Conservation (phyloP, 2,888 invertebrate species). For the Lomographa bimaculata region DNA sequence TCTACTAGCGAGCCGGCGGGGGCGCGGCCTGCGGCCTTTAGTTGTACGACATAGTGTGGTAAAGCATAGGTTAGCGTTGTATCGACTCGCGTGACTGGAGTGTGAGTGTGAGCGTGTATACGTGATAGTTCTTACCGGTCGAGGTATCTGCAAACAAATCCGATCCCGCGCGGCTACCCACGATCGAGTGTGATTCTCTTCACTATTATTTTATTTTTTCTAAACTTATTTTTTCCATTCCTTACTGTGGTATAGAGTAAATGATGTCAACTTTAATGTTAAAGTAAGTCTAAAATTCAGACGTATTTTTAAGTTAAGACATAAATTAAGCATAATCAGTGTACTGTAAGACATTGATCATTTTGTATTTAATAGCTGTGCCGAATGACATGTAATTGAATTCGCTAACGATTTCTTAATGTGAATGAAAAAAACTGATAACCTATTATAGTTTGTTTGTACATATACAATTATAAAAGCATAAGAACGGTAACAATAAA, state of each 20-base stretch:
- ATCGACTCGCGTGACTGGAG: slow-evolving; percentile 50
- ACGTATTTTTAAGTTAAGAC: slow-evolving; percentile 78
- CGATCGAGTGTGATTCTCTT: slow-evolving; percentile 61
- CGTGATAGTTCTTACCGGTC: slow-evolving; percentile 54
- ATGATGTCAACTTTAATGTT: slow-evolving; percentile 71
- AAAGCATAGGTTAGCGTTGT: slow-evolving; percentile 71
- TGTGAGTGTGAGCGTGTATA: slow-evolving; percentile 49
- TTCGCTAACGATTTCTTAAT: slow-evolving; percentile 75
- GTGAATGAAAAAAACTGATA: slow-evolving; percentile 72
- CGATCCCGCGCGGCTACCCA: slow-evolving; percentile 44
- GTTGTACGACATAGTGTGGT: slow-evolving; percentile 68
- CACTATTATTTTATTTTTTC: slow-evolving; percentile 63
- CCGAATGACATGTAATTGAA: slow-evolving; percentile 61
- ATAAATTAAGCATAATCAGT: slow-evolving; percentile 74
- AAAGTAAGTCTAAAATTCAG: slow-evolving; percentile 64
- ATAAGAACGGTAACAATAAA: slow-evolving; percentile 81
- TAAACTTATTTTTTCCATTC: slow-evolving; percentile 72
- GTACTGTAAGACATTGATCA: slow-evolving; percentile 66
- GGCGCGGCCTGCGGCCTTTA: slow-evolving; percentile 40
- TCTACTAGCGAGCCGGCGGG: too few species aligned
- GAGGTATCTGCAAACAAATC: slow-evolving; percentile 50
- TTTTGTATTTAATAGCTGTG: slow-evolving; percentile 56
- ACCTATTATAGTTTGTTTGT: slow-evolving; percentile 82
- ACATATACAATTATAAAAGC: slow-evolving; percentile 81
- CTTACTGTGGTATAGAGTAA: slow-evolving; percentile 80